phyloP scores from a whole-genome alignment of 2,888 invertebrate genomes.

The Epirrita christyi region DNA sequence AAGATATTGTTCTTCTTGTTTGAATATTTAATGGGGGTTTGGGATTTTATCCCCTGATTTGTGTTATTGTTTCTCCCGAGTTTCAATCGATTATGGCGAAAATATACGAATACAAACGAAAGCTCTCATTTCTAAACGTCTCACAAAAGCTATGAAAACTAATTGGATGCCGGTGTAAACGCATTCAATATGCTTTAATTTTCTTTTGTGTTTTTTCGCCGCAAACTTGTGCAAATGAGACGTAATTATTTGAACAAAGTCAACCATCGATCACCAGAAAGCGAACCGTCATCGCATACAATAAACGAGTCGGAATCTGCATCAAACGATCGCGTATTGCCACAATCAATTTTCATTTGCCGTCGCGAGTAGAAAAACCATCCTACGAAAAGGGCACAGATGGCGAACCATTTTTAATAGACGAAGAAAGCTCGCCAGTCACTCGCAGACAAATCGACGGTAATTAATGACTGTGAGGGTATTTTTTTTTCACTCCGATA shows the following conservation, averaged over 20 bases:
- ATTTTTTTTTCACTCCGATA: slow-evolving; percentile 71
- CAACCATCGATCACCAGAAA: slow-evolving; percentile 67
- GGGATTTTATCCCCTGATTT: slow-evolving; percentile 44
- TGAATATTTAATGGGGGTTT: slow-evolving; percentile 43
- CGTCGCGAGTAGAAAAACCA: slow-evolving; percentile 39
- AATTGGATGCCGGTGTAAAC: slow-evolving; percentile 16
- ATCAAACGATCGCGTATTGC: slow-evolving; percentile 74
- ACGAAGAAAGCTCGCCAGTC: slow-evolving; percentile 76
- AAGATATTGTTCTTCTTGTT: slow-evolving; percentile 68
- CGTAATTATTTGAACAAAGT: slow-evolving; percentile 44
- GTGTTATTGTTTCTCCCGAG: slow-evolving; percentile 46
- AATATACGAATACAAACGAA: not conserved
- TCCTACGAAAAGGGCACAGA: slow-evolving; percentile 59
- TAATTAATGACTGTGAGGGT: slow-evolving; percentile 80
- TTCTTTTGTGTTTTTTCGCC: slow-evolving; percentile 30
- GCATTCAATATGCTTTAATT: slow-evolving; percentile 22
- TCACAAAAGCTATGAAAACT: slow-evolving; percentile 10
- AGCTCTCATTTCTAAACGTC: not conserved
- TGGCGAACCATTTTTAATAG: slow-evolving; percentile 76
- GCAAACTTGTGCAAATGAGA: slow-evolving; percentile 43
- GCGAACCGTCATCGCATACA: slow-evolving; percentile 63
- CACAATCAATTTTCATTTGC: slow-evolving; percentile 74
- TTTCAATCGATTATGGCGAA: slow-evolving; percentile 20
- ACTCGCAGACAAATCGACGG: slow-evolving; percentile 76
- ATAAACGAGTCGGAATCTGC: slow-evolving; percentile 67